Evolutionary conservation across 2,113 vertebrate genomes (phyloP).

Genomic region (Dicaeum eximium): DNA sequence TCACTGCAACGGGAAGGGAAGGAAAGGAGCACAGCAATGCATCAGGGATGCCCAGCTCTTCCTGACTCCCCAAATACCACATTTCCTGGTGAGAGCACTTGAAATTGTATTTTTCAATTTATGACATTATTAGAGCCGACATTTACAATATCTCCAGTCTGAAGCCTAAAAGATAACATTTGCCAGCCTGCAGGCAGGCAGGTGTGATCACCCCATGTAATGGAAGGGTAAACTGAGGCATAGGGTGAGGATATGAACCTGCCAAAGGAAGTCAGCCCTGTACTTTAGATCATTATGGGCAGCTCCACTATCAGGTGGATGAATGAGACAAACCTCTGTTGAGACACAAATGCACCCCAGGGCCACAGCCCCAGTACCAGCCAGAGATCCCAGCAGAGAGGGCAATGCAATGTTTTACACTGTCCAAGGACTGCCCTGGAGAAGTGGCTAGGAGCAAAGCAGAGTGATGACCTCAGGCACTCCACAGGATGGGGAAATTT

Average conservation of each 20-base stretch:
- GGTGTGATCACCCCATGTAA: neutral
- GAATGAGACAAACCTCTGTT: neutral
- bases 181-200: neutral
- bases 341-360: neutral
- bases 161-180: neutral
- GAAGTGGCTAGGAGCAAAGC: neutral
- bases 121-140: neutral
- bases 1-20: neutral
- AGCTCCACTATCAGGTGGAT: neutral
- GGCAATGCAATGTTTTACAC: neutral
- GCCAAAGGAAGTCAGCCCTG: neutral
- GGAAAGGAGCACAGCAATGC: neutral
- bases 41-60: neutral
- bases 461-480: neutral
- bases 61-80: neutral
- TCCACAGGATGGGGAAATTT: neutral
- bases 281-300: neutral
- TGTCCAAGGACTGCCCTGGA: neutral
- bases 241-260: neutral
- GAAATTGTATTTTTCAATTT: neutral
- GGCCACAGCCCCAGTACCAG: accelerated
- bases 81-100: neutral
- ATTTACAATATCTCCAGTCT: neutral
- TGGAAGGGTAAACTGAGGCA: neutral
- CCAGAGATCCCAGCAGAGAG: accelerated